Evolutionary conservation across 2,113 vertebrate genomes (phyloP), one percentile per base, ranked within the genome.

Genomic region (Cheilinus undulatus): DNA sequence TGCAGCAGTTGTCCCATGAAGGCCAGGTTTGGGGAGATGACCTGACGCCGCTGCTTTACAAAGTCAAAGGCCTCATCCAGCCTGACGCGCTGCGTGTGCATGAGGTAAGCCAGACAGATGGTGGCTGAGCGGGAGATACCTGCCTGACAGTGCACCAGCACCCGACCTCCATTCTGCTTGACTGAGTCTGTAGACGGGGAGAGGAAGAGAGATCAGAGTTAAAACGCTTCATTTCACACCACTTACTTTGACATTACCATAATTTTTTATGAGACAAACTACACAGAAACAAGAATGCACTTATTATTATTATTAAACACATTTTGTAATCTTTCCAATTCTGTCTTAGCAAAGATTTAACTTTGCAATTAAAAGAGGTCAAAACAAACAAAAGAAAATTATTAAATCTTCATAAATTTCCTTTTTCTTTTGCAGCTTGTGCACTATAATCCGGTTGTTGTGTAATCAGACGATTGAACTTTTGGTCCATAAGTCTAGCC

Each of bases 1-100:
- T 94, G 94, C 63, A 94, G 83, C 67, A 95, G 87, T 77, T 95
- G 94, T 2, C 94, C 93, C 94, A 94, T 94, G 82, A 94, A 95
- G 49, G 86, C 88, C 74, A 95, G 81, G 75, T 95, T 95, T 19
- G 94, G 94, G 2, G 94, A 94, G 73, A 95, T 94, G 76, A 94
- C 90, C 2, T 89, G 87, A 7, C 93, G 88, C 1, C 93, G 85
- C 51, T 88, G 89, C 87, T 94, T 94, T 30, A 95, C 92, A 15
- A 95, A 95, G 80, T 94, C 92, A 3, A 94, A 94, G 50, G 94
- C 94, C 73, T 94, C 94, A 0, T 94, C 87, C 62, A 95, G 90
- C 24, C 87, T 84, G 27, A 95, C 91, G 0, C 88, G 91, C 7
- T 68, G 88, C 3, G 93, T 79, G 74, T 92, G 90, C 76, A 94